phyloP scores from a whole-genome alignment of 2,113 vertebrate species.

The Apteryx mantelli region DNA sequence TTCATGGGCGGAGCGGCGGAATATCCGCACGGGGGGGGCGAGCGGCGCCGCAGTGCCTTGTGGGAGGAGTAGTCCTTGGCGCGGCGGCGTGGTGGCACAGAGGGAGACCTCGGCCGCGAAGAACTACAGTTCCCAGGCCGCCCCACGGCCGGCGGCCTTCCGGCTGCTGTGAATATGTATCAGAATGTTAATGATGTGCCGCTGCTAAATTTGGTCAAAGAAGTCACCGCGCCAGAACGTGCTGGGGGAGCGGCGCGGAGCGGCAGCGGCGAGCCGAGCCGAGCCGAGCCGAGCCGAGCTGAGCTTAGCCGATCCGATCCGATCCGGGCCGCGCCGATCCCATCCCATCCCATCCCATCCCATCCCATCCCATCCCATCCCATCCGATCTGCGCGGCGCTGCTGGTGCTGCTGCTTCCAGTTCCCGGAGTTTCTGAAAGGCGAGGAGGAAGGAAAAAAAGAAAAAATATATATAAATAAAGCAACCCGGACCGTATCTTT shows the following conservation, averaged over 20 bases:
- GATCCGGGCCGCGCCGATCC: too few relatives aligned
- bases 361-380: background rate
- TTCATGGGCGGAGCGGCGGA: constrained; percentile 8
- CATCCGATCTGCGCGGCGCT: background rate
- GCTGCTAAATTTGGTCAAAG: constrained; percentile 88
- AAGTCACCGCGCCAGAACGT: constrained; percentile 82
- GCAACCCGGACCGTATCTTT: background rate
- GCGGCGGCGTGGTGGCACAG: accelerated
- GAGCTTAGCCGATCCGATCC: background rate
- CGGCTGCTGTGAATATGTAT: constrained; percentile 84
- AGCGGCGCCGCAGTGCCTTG: background rate
- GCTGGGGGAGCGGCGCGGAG: constrained; percentile 72
- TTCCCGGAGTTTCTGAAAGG: constrained; percentile 29
- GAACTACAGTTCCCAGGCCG: constrained; percentile 78
- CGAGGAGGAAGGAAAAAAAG: background rate
- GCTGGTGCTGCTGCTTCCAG: background rate
- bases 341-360: background rate
- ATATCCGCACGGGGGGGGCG: background rate
- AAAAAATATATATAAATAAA: background rate
- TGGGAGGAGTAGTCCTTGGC: constrained; percentile 72
- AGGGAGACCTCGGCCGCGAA: accelerated
- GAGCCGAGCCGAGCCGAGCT: background rate
- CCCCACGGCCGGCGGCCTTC: constrained; percentile 27
- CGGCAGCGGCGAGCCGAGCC: background rate
- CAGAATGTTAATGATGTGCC: constrained; percentile 86